These are phyloP conservation scores for Typhlichthys subterraneus DNA, from an alignment of 2,797 vertebrate genomes.

Conservation along the genomic window DNA sequence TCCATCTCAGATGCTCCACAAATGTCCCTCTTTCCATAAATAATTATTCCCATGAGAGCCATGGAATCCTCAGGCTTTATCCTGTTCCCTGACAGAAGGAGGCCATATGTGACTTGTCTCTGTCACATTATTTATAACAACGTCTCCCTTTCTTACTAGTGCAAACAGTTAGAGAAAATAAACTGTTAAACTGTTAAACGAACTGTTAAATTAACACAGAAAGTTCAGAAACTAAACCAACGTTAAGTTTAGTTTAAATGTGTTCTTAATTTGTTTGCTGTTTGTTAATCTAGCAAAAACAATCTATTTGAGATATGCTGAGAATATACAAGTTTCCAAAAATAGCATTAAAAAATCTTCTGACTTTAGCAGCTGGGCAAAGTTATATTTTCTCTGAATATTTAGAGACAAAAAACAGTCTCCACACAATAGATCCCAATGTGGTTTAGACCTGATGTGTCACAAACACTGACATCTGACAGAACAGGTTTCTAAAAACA, in stretches of 20 bases:
- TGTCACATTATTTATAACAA: conserved; percentile 55
- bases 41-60: conserved; percentile 51
- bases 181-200: neutral
- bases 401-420: conserved; percentile 7
- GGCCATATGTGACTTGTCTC: conserved; percentile 64
- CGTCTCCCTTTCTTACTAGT: conserved; percentile 18
- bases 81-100: conserved; percentile 53
- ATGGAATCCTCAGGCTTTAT: conserved; percentile 31
- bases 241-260: neutral
- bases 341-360: neutral
- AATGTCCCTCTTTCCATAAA: conserved; percentile 69
- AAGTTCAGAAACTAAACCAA: neutral
- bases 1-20: conserved; percentile 41
- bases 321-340: neutral
- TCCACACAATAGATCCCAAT: conserved; percentile 10
- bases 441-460: conserved; percentile 27
- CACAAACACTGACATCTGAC: conserved; percentile 24
- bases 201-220: neutral
- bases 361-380: neutral
- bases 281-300: too few relatives aligned
- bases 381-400: conserved; percentile 15
- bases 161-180: conserved; percentile 21
- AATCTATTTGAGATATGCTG: neutral
- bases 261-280: neutral
- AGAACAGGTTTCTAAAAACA: conserved; percentile 47